Evolutionary conservation across 1,140 invertebrate genomes (phyloP).

Genomic region (Parasteatoda tepidariorum): DNA sequence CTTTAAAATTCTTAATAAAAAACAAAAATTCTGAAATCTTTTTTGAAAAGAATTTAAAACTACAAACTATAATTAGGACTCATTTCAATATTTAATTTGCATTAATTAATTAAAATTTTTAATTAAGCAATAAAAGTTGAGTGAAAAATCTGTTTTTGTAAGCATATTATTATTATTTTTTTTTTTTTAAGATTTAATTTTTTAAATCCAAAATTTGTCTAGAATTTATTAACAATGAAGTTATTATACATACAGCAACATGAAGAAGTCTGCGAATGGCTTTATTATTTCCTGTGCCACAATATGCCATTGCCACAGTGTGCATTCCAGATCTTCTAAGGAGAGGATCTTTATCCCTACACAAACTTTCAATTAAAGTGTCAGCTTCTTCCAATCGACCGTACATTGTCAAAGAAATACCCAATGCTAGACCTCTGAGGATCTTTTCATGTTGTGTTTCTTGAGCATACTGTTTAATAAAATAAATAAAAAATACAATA

Average conservation of each 20-base stretch:
- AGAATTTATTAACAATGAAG: too few relatives aligned
- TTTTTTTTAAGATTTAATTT: too few relatives aligned
- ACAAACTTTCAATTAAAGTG: slow-evolving; percentile 87
- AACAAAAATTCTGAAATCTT: too few relatives aligned
- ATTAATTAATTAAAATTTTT: too few relatives aligned
- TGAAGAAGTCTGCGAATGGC: slow-evolving; percentile 95
- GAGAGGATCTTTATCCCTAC: slow-evolving; percentile 82
- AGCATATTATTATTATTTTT: too few relatives aligned
- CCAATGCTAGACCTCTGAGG: slow-evolving; percentile 91
- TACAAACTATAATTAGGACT: too few relatives aligned
- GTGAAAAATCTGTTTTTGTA: too few relatives aligned
- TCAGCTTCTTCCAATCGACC: slow-evolving; percentile 96
- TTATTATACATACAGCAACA: slow-evolving; percentile 87
- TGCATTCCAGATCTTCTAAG: slow-evolving; percentile 94
- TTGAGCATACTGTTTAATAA: slow-evolving; percentile 75
- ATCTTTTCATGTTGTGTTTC: slow-evolving; percentile 99
- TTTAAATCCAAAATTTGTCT: too few relatives aligned
- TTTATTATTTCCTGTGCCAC: slow-evolving; percentile 96
- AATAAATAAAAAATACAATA: neutral
- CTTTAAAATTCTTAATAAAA: too few relatives aligned
- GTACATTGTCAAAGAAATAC: slow-evolving; percentile 97
- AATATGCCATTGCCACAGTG: slow-evolving; percentile 98
- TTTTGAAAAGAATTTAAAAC: too few relatives aligned
- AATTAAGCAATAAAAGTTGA: too few relatives aligned
- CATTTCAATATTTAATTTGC: too few relatives aligned